Evolutionary conservation across 2,888 invertebrate genomes (phyloP).

Genomic region (Villa cingulata): DNA sequence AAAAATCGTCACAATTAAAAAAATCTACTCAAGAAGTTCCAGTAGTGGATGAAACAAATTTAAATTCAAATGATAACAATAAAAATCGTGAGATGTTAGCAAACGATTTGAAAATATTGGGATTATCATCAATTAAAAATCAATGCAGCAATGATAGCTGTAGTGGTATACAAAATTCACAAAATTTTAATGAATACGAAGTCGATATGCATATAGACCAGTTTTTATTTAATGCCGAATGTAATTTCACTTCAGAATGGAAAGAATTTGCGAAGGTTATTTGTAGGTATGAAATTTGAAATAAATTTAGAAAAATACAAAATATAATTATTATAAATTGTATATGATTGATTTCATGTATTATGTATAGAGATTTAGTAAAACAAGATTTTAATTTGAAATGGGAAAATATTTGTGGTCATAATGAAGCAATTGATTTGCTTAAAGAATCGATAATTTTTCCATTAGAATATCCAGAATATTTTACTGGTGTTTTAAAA

Average conservation of each 20-base stretch:
- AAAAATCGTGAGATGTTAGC: too few species aligned
- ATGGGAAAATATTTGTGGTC: constrained; percentile 72
- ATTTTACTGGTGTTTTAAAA: constrained; percentile 52
- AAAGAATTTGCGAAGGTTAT: constrained; percentile 51
- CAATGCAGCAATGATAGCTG: too few species aligned
- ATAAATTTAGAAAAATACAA: background rate
- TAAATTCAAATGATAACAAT: too few species aligned
- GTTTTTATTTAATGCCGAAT: background rate
- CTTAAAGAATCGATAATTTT: constrained; percentile 80
- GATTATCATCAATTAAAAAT: background rate
- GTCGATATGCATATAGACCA: background rate
- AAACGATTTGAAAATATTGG: background rate
- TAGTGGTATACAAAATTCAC: too few species aligned
- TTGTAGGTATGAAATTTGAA: constrained; percentile 28
- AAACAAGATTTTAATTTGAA: constrained; percentile 49
- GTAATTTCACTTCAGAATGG: constrained; percentile 38
- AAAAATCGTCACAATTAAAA: background rate
- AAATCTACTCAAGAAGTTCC: background rate
- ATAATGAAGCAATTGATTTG: constrained; percentile 57
- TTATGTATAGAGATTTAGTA: constrained; percentile 24
- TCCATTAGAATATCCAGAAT: constrained; percentile 56
- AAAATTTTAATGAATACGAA: background rate
- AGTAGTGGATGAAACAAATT: background rate
- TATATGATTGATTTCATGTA: background rate
- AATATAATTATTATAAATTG: background rate